phyloP scores from a whole-genome alignment of 2,113 vertebrate species.

The Protomyctophum bolini region DNA sequence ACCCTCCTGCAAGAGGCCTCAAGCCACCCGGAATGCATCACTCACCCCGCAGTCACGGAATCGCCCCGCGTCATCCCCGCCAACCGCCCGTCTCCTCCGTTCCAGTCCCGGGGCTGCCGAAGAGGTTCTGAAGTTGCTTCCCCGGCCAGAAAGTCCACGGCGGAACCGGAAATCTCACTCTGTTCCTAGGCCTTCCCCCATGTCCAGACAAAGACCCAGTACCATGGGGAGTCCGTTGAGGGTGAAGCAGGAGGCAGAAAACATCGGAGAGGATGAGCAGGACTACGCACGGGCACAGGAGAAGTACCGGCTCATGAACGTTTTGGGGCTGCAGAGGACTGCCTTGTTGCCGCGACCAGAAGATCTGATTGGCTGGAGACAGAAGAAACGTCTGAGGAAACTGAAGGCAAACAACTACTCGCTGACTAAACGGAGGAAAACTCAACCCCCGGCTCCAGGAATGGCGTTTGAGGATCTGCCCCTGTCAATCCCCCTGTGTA shows the following conservation, averaged over 20 bases:
- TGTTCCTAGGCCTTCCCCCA: constrained; percentile 27
- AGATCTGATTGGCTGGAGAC: constrained; percentile 81
- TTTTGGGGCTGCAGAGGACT: constrained; percentile 82
- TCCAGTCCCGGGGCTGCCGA: constrained; percentile 75
- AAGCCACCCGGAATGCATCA: constrained; percentile 42
- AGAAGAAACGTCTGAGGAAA: constrained; percentile 82
- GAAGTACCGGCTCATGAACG: constrained; percentile 82
- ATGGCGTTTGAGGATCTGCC: constrained; percentile 41
- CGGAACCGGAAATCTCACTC: constrained; percentile 40
- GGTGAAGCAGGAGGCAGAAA: constrained; percentile 74
- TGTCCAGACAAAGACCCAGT: constrained; percentile 44
- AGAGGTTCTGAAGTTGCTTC: constrained; percentile 66
- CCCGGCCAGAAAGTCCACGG: constrained; percentile 63
- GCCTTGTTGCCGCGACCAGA: constrained; percentile 78
- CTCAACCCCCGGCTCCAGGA: constrained; percentile 49
- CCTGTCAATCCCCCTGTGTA: constrained; percentile 72
- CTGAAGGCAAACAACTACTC: constrained; percentile 83
- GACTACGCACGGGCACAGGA: constrained; percentile 78
- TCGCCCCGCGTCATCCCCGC: constrained; percentile 55
- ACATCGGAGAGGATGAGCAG: constrained; percentile 73
- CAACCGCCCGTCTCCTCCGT: constrained; percentile 72
- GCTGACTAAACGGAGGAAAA: constrained; percentile 76
- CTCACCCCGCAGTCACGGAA: constrained; percentile 51
- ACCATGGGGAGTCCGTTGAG: constrained; percentile 59
- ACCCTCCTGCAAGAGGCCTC: constrained; percentile 74